Conservation (phyloP, 2,888 invertebrate genomes). For the Ceriagrion tenellum region DNA sequence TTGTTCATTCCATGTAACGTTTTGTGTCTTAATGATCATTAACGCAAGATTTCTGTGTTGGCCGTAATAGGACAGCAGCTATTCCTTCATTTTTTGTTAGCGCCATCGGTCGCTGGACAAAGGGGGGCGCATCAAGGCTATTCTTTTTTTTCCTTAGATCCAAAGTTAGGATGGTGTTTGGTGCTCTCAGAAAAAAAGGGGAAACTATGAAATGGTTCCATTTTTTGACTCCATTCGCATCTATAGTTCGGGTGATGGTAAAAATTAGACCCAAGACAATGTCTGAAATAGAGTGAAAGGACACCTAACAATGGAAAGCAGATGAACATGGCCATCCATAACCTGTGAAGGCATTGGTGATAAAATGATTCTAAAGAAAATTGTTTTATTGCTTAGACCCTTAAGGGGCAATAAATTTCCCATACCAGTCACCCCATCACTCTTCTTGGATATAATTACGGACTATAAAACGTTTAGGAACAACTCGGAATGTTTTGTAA, state of each 20-base stretch:
- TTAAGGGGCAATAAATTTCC: not conserved
- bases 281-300: not conserved
- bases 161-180: not conserved
- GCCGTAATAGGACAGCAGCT: not conserved
- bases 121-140: not conserved
- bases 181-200: not conserved
- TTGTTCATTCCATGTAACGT: not conserved
- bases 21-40: not conserved
- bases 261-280: not conserved
- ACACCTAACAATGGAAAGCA: not conserved
- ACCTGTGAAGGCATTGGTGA: not conserved
- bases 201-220: not conserved
- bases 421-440: not conserved
- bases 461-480: slow-evolving; percentile 22
- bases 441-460: not conserved
- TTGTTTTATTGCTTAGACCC: slow-evolving; percentile 24
- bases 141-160: not conserved
- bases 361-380: slow-evolving; percentile 11
- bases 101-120: not conserved
- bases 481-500: not conserved
- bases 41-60: not conserved
- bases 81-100: not conserved
- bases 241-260: not conserved
- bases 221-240: not conserved
- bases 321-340: slow-evolving; percentile 4